These are phyloP conservation scores for Anastrepha ludens DNA, from an alignment of 1,140 invertebrate species.

Conservation along the genomic window DNA sequence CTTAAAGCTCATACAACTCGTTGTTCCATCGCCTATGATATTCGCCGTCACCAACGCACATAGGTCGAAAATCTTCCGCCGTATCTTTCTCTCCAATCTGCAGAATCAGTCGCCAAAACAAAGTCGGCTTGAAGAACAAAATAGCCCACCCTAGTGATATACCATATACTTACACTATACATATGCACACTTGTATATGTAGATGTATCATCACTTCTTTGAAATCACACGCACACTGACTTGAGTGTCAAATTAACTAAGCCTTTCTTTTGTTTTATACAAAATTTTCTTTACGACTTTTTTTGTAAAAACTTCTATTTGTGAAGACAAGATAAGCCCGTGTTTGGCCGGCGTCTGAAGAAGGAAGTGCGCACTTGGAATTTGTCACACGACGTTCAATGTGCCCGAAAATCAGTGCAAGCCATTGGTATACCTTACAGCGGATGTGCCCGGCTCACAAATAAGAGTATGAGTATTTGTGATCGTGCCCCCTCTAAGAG, in stretches of 20 bases:
- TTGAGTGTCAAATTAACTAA: not conserved
- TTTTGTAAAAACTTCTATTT: not conserved
- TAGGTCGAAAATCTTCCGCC: too few species aligned
- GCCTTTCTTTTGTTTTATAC: not conserved
- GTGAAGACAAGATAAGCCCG: slow-evolving; percentile 25
- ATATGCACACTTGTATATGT: not conserved
- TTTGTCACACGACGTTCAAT: slow-evolving; percentile 37
- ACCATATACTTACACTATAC: too few species aligned
- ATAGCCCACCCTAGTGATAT: too few species aligned
- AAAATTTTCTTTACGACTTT: not conserved
- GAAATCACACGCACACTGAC: not conserved
- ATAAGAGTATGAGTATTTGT: slow-evolving; percentile 9
- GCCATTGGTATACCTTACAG: slow-evolving; percentile 19
- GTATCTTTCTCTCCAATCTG: too few species aligned
- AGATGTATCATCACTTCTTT: not conserved
- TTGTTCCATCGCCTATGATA: too few species aligned
- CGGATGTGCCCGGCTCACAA: slow-evolving; percentile 9
- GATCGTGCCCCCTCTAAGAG: slow-evolving; percentile 8
- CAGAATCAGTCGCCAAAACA: too few species aligned
- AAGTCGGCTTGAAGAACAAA: too few species aligned
- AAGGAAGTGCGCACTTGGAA: slow-evolving; percentile 37
- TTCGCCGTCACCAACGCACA: too few species aligned
- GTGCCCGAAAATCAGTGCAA: slow-evolving; percentile 32
- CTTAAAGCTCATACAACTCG: too few species aligned
- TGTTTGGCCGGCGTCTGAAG: slow-evolving; percentile 19